Percentiles rank a stretch among this genome's conserved stretches.
phyloP scores from a whole-genome alignment of 2,888 invertebrate genomes.

The Erebia palarica region DNA sequence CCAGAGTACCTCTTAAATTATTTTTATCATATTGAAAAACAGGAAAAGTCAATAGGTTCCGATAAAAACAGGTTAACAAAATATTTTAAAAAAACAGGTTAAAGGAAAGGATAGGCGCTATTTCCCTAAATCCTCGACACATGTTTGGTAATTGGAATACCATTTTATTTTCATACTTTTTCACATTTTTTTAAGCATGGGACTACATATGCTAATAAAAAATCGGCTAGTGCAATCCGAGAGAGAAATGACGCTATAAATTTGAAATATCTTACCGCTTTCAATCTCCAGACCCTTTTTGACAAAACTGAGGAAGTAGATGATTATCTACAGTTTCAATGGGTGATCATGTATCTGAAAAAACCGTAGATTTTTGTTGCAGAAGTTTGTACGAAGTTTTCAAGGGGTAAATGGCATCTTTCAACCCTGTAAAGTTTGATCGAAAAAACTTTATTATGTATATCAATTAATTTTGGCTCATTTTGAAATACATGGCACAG shows the following conservation, averaged over 20 bases:
- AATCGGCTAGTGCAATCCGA: constrained; percentile 39
- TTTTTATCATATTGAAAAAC: too few relatives aligned
- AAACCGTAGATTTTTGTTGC: not conserved
- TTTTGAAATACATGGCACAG: too few relatives aligned
- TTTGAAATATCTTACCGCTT: constrained; percentile 30
- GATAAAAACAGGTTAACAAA: too few relatives aligned
- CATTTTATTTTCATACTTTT: constrained; percentile 22
- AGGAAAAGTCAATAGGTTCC: too few relatives aligned
- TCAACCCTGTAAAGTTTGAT: not conserved
- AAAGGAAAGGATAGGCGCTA: too few relatives aligned
- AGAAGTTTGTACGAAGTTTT: constrained; percentile 5
- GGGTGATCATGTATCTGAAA: not conserved
- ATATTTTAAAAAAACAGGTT: too few relatives aligned
- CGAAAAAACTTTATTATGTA: too few relatives aligned
- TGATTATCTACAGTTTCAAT: constrained; percentile 16
- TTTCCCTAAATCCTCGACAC: constrained; percentile 10
- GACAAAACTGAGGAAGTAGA: constrained; percentile 23
- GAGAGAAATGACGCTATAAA: constrained; percentile 38
- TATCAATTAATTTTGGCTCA: too few relatives aligned
- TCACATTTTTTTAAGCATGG: constrained; percentile 26
- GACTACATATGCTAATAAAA: constrained; percentile 37
- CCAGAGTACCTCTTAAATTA: too few relatives aligned
- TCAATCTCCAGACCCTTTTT: constrained; percentile 25
- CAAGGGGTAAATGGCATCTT: not conserved
- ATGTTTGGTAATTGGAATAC: constrained; percentile 32